These are phyloP conservation scores for Pygoscelis adeliae DNA, from an alignment of 2,113 vertebrate species.

Conservation along the genomic window DNA sequence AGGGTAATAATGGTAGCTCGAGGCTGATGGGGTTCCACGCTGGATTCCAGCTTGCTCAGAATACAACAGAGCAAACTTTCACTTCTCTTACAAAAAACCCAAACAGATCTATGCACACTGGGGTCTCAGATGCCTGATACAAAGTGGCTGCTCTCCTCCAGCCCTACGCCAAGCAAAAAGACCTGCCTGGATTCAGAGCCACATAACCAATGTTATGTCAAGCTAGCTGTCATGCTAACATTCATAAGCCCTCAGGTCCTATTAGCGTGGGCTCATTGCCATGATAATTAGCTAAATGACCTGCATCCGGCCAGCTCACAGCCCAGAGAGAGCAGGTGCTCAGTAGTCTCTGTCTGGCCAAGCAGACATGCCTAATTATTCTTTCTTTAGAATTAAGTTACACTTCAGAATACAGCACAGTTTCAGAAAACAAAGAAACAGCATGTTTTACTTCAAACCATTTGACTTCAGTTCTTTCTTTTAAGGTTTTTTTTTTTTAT, in stretches of 20 bases:
- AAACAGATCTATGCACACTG: rapidly evolving
- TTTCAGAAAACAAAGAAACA: neutral
- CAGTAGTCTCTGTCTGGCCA: neutral
- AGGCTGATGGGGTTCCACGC: rapidly evolving
- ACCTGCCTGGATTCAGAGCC: neutral
- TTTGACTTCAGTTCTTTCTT: neutral
- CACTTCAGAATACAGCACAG: neutral
- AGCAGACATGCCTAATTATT: neutral
- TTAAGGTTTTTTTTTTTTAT: neutral
- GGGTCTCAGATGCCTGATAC: neutral
- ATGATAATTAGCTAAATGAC: constrained; percentile 50
- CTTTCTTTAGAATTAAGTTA: constrained; percentile 9
- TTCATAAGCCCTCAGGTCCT: neutral
- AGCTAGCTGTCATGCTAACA: neutral
- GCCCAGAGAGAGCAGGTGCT: constrained; percentile 36
- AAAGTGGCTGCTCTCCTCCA: neutral
- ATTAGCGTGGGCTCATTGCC: constrained; percentile 36
- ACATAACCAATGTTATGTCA: neutral
- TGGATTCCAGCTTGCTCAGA: neutral
- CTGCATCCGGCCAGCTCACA: neutral
- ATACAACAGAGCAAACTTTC: neutral
- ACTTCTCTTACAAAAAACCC: neutral
- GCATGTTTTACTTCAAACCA: neutral
- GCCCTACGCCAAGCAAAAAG: neutral
- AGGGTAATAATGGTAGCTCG: rapidly evolving